Percentiles rank a stretch among this genome's conserved stretches.
Evolutionary conservation across 1,140 invertebrate species (phyloP).

Genomic region (Drosophila sucinea): DNA sequence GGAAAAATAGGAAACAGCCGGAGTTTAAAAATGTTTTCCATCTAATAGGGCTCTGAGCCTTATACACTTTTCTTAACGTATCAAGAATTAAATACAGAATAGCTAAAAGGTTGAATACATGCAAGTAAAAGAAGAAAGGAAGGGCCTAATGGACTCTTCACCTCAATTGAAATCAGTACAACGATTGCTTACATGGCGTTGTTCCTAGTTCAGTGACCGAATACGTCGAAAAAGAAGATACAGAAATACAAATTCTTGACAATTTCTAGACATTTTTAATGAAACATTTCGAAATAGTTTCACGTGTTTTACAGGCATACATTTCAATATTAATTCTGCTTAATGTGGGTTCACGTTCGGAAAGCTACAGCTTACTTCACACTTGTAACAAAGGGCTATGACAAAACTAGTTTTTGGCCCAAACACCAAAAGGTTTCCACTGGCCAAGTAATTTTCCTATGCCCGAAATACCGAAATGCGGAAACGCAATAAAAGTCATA

Average conservation of each 20-base stretch:
- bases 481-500: constrained; percentile 15
- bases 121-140: too few relatives aligned
- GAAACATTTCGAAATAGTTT: not conserved
- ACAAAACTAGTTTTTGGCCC: constrained; percentile 1
- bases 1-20: too few relatives aligned
- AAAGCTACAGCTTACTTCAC: not conserved
- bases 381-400: not conserved
- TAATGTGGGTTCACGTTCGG: not conserved
- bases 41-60: not conserved
- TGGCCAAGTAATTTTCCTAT: constrained; percentile 9
- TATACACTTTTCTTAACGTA: too few relatives aligned
- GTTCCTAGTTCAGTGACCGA: constrained; percentile 4
- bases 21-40: not conserved
- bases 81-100: too few relatives aligned
- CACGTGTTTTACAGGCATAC: too few relatives aligned
- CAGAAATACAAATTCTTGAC: not conserved
- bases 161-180: not conserved
- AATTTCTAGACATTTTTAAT: not conserved
- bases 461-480: constrained; percentile 9
- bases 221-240: not conserved
- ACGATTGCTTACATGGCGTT: not conserved
- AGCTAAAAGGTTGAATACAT: not conserved
- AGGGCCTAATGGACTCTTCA: not conserved
- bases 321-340: too few relatives aligned
- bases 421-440: constrained; percentile 1